Evolutionary conservation across 2,113 vertebrate genomes (phyloP).

Genomic region (Ictalurus furcatus): DNA sequence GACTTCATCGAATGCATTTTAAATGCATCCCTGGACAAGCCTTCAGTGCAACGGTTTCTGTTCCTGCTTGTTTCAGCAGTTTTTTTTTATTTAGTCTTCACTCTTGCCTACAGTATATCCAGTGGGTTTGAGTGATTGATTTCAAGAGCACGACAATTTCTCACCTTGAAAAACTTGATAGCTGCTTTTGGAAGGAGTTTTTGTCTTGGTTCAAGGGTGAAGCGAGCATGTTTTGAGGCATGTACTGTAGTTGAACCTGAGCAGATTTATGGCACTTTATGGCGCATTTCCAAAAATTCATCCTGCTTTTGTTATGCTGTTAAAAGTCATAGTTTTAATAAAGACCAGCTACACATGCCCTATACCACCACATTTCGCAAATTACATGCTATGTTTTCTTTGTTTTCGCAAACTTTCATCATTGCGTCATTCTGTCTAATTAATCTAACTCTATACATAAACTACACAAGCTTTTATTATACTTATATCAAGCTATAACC

Average conservation of each 20-base stretch:
- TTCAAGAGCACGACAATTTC: neutral
- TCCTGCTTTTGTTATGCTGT: neutral
- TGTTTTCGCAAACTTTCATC: neutral
- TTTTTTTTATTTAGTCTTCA: neutral
- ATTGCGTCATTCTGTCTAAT: neutral
- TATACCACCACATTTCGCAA: neutral
- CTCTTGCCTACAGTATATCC: conserved; percentile 8
- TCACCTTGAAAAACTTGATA: conserved; percentile 11
- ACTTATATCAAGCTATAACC: neutral
- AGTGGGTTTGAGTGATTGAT: conserved; percentile 11
- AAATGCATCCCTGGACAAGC: neutral
- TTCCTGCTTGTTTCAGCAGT: conserved; percentile 17
- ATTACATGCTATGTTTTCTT: neutral
- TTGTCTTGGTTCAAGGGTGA: neutral
- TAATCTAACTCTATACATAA: neutral
- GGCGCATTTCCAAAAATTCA: neutral
- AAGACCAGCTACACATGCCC: neutral
- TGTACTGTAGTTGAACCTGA: neutral
- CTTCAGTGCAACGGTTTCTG: neutral
- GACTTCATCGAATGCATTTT: neutral
- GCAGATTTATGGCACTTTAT: neutral
- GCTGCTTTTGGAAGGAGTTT: neutral
- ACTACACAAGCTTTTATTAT: neutral
- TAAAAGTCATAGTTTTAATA: neutral
- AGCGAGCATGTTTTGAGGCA: neutral